A percentile compares a stretch with the other conserved stretches of the same genome.
Evolutionary conservation across 2,888 invertebrate genomes (phyloP).

Genomic region (Deilephila porcellus): DNA sequence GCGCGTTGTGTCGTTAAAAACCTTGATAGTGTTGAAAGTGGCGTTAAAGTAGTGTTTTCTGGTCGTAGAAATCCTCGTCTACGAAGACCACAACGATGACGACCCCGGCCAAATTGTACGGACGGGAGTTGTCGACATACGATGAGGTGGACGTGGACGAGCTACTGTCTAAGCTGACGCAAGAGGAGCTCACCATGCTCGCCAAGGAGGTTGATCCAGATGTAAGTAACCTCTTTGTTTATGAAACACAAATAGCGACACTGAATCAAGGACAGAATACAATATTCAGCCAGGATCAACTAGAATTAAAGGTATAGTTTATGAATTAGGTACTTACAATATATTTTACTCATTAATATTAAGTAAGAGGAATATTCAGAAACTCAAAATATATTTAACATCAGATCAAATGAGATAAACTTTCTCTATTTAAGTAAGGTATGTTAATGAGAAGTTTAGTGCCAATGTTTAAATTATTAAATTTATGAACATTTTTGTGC

Average conservation of each 20-base stretch:
- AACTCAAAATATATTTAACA: too few species aligned
- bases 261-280: background rate
- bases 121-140: slow-evolving; percentile 94
- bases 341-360: too few species aligned
- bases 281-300: background rate
- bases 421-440: too few species aligned
- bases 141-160: slow-evolving; percentile 99
- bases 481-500: too few species aligned
- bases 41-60: slow-evolving; percentile 53
- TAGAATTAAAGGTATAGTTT: background rate
- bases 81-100: slow-evolving; percentile 96
- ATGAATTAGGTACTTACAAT: too few species aligned
- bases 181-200: slow-evolving; percentile 98
- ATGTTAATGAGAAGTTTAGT: too few species aligned
- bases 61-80: slow-evolving; percentile 93
- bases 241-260: slow-evolving; percentile 5
- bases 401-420: too few species aligned
- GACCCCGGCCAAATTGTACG: slow-evolving; percentile 94
- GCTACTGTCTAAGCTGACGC: slow-evolving; percentile 94
- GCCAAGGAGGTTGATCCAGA: slow-evolving; percentile 99
- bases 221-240: slow-evolving; percentile 87
- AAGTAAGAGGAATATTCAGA: too few species aligned
- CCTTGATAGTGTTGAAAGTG: slow-evolving; percentile 1
- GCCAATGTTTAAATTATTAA: too few species aligned
- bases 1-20: slow-evolving; percentile 8